Percentiles rank a stretch among this genome's conserved stretches.
Evolutionary conservation across 2,797 vertebrate species (phyloP).

Genomic region (Danio aesculapii): DNA sequence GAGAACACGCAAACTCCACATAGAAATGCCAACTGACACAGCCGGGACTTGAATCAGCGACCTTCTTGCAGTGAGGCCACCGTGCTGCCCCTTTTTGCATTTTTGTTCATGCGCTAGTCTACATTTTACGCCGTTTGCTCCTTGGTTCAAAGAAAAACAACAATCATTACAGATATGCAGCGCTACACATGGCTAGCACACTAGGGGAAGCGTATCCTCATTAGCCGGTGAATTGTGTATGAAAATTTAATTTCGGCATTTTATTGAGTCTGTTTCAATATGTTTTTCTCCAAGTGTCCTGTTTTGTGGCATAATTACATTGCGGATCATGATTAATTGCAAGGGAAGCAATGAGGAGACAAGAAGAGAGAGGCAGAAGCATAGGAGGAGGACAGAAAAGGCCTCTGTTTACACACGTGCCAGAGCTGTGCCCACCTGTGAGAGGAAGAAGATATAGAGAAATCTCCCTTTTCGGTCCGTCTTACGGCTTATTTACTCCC

Average conservation of each 20-base stretch:
- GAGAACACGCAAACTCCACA: too few species aligned
- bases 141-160: background rate
- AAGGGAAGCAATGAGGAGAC: background rate
- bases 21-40: too few species aligned
- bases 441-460: conserved; percentile 48
- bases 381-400: conserved; percentile 55
- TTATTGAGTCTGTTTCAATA: conserved; percentile 11
- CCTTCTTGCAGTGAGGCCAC: too few species aligned
- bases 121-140: background rate
- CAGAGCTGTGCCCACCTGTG: conserved; percentile 40
- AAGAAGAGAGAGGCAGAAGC: conserved; percentile 42
- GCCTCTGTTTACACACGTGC: conserved; percentile 34
- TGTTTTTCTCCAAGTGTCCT: conserved; percentile 17
- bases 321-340: conserved; percentile 34
- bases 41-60: too few species aligned
- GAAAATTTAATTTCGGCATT: background rate
- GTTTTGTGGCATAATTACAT: conserved; percentile 26
- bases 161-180: background rate
- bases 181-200: background rate
- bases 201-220: conserved; percentile 8
- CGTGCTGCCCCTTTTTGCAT: too few species aligned
- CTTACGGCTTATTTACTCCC: conserved; percentile 23
- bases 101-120: conserved; percentile 1
- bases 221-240: conserved; percentile 1
- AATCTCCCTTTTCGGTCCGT: conserved; percentile 41